Evolutionary conservation across 37 sponge, comb jelly and placozoan species (phyloP).

Genomic region (Tethya wilhelma): DNA sequence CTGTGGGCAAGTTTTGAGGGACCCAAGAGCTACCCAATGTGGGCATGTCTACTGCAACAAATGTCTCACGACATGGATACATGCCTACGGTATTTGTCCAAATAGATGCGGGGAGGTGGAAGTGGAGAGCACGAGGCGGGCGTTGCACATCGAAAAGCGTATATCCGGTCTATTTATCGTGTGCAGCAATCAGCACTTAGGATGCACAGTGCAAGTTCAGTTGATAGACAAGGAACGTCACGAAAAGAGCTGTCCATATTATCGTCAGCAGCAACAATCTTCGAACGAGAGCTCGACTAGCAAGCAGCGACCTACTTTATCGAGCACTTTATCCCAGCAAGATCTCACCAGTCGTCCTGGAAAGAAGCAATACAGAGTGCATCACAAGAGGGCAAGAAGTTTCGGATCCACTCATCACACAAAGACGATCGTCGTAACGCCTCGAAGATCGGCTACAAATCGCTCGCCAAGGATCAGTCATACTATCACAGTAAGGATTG

Average conservation of each 20-base stretch:
- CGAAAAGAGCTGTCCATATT: slow-evolving; percentile 62
- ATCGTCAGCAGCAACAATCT: too few relatives aligned
- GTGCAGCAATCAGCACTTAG: slow-evolving; percentile 54
- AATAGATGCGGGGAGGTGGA: slow-evolving; percentile 61
- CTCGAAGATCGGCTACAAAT: neutral
- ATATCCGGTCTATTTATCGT: slow-evolving; percentile 52
- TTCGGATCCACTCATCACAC: neutral
- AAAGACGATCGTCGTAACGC: neutral
- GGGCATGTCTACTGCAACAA: slow-evolving; percentile 65
- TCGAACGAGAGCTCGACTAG: too few relatives aligned
- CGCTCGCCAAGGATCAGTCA: neutral
- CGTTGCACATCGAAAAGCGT: slow-evolving; percentile 42
- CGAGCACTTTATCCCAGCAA: too few relatives aligned
- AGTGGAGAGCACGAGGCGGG: slow-evolving; percentile 7
- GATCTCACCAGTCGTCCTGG: too few relatives aligned
- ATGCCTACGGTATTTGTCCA: slow-evolving; percentile 70
- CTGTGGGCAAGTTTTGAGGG: slow-evolving; percentile 60
- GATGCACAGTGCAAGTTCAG: slow-evolving; percentile 50
- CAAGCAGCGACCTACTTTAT: neutral
- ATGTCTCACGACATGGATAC: slow-evolving; percentile 53
- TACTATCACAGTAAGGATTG: too few relatives aligned
- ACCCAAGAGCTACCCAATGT: slow-evolving; percentile 60
- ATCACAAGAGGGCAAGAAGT: neutral
- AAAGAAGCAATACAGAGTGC: neutral
- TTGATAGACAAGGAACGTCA: slow-evolving; percentile 60